Evolutionary conservation across 2,888 invertebrate species (phyloP), one percentile per base, ranked within the genome.

Genomic region (Standfussiana lucernea): DNA sequence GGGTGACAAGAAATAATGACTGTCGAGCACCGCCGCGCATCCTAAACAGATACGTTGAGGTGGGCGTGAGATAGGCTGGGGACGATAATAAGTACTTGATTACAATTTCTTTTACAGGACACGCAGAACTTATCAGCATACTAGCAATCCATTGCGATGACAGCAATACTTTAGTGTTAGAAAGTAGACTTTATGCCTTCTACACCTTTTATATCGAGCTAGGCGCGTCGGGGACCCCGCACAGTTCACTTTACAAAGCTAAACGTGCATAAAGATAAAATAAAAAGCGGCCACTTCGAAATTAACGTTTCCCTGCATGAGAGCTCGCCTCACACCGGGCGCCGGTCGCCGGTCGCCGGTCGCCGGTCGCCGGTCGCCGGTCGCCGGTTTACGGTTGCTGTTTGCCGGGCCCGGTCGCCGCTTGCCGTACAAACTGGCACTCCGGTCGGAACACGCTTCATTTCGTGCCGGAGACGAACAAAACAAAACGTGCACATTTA

Each of bases 201-300:
- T 62, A 28, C 10, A 24, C 32, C 32, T 71, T 61, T 37, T 37
- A 56, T 18, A 28, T 42, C 10, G 8, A 24, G 13, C 13, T 24
- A n/a, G 45, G 11, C 10, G 64, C 10, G 24, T 40, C 15, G 2
- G 15, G n/a, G n/a, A 64, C 40, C 24, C 28, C 8, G 53, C 24
- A 18, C 75, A 35, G 42, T 56, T 24, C 15, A 50, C 32, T 53
- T 59, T 24, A 70, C 72, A 53, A 61, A 76, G 76, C 28, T 40
- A 56, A 76, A 70, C 66, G 81, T 24, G 35, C 50, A 61, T 65
- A 37, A 37, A 62, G 40, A 62, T 74, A 35, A 71, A 71, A 80
- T 71, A 75, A 75, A 74, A 81, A 61, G 62, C 13, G 28, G 21
- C 72, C 69, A 50, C 56, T 81, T 66, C 72, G 70, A 80, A 53